Conservation (phyloP, 2,888 invertebrate species). For the Caenorhabditis virilis region DNA sequence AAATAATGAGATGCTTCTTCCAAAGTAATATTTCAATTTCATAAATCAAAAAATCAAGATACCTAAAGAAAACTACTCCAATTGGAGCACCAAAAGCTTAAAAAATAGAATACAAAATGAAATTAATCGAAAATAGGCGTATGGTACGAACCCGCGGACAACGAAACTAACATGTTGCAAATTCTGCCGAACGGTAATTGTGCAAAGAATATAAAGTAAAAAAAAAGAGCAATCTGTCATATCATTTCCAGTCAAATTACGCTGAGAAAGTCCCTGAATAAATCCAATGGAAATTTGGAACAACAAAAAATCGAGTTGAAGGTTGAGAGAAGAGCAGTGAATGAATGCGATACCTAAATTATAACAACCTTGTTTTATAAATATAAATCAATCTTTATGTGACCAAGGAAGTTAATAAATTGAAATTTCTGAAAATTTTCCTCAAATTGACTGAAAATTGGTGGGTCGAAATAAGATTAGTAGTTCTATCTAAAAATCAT, state of each 20-base stretch:
- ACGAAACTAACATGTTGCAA: constrained; percentile 97
- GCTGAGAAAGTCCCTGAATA: constrained; percentile 91
- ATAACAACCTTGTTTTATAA: too few species aligned
- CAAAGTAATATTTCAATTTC: constrained; percentile 45
- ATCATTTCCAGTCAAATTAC: constrained; percentile 93
- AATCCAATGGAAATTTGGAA: constrained; percentile 93
- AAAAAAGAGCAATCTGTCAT: constrained; percentile 98
- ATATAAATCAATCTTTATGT: too few species aligned
- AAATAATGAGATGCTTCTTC: constrained; percentile 94
- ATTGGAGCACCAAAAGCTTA: constrained; percentile 99
- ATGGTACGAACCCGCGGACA: too few species aligned
- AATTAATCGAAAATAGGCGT: too few species aligned
- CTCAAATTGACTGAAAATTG: too few species aligned
- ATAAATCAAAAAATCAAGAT: neutral
- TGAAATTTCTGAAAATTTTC: too few species aligned
- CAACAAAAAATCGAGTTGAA: constrained; percentile 75
- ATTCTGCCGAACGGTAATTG: constrained; percentile 98
- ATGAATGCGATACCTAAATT: too few species aligned
- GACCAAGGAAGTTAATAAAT: too few species aligned
- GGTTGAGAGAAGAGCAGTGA: constrained; percentile 95
- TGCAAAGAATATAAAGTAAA: constrained; percentile 96
- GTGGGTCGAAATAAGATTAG: too few species aligned
- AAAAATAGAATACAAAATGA: too few species aligned
- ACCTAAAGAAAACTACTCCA: constrained; percentile 88
- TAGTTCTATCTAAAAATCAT: too few species aligned